A percentile compares a stretch with the other conserved stretches of the same genome.
phyloP scores from a whole-genome alignment of 2,797 vertebrate genomes.

The Melanotaenia parkinsoni region DNA sequence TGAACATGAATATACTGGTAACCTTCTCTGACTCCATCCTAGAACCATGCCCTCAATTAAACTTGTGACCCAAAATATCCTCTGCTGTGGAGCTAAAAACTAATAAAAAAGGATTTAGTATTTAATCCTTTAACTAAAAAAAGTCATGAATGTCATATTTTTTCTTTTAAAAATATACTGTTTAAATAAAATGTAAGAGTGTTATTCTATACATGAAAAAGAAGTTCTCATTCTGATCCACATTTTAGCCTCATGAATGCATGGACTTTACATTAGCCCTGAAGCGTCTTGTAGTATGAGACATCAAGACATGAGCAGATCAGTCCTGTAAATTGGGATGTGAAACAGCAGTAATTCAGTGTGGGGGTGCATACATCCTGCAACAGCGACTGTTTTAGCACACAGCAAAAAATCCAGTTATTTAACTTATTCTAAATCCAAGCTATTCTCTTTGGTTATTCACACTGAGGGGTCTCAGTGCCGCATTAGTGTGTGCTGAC shows the following conservation, averaged over 20 bases:
- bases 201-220: constrained; percentile 6
- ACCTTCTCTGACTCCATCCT: constrained; percentile 46
- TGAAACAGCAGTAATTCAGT: background rate
- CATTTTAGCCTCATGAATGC: background rate
- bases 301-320: background rate
- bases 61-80: constrained; percentile 41
- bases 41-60: constrained; percentile 64
- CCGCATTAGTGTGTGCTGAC: background rate
- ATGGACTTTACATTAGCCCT: background rate
- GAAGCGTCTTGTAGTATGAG: background rate
- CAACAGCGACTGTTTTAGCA: background rate
- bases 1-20: constrained; percentile 23
- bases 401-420: too few relatives aligned
- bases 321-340: background rate
- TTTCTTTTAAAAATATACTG: constrained; percentile 1
- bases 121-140: constrained; percentile 17
- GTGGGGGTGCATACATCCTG: background rate
- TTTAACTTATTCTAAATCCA: too few relatives aligned
- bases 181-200: background rate
- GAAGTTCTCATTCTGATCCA: background rate
- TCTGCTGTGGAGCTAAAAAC: background rate
- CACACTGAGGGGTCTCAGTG: background rate
- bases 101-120: background rate
- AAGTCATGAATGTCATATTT: background rate
- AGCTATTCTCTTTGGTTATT: too few relatives aligned